A percentile compares a stretch with the other conserved stretches of the same genome.
Evolutionary conservation across 2,797 vertebrate genomes (phyloP).

Genomic region (Hydrolagus colliei): DNA sequence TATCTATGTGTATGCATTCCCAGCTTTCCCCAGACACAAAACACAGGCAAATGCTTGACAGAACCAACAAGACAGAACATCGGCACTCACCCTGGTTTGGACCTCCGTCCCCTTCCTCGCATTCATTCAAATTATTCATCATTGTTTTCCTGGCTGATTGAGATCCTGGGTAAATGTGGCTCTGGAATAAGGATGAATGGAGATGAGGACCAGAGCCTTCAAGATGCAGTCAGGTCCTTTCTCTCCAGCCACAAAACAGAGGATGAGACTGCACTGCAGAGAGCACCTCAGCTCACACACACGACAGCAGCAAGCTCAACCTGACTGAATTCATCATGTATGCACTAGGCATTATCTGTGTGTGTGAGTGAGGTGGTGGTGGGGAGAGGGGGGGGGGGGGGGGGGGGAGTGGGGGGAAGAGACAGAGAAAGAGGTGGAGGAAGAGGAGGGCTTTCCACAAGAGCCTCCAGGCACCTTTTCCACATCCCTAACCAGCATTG

Average conservation of each 20-base stretch:
- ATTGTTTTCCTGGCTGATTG: constrained; percentile 20
- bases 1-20: not conserved
- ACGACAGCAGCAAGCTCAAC: constrained; percentile 51
- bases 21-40: constrained; percentile 13
- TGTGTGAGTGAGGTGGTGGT: constrained; percentile 41
- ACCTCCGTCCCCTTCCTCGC: constrained; percentile 28
- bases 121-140: constrained; percentile 31
- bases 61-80: constrained; percentile 29
- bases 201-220: constrained; percentile 22
- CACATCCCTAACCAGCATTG: constrained; percentile 10
- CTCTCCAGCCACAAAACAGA: constrained; percentile 24
- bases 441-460: constrained; percentile 33
- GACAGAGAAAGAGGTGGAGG: constrained; percentile 33
- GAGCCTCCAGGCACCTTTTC: constrained; percentile 18
- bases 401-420: constrained; percentile 32
- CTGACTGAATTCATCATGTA: constrained; percentile 73
- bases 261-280: constrained; percentile 29
- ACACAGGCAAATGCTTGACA: not conserved
- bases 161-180: not conserved
- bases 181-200: not conserved
- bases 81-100: constrained; percentile 28
- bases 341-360: constrained; percentile 63
- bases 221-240: constrained; percentile 24
- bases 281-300: constrained; percentile 17
- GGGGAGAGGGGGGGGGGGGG: constrained; percentile 32